These are phyloP conservation scores for Drosophila eohydei DNA, from an alignment of 2,888 invertebrate species.

Conservation along the genomic window DNA sequence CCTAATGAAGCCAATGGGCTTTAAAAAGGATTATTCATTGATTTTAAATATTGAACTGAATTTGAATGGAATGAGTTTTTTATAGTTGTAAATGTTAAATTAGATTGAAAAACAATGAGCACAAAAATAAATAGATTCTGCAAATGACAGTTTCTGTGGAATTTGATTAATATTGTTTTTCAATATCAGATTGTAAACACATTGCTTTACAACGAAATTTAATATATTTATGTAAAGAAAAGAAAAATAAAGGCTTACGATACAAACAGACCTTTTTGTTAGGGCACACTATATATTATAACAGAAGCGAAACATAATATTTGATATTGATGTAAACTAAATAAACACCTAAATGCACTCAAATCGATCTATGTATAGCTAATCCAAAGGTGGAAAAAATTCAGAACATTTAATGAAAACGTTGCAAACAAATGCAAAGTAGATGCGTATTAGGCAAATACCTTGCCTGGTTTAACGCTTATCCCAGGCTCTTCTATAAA, in stretches of 20 bases:
- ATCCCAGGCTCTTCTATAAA: not conserved
- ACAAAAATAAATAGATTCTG: not conserved
- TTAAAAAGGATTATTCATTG: not conserved
- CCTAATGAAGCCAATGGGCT: constrained; percentile 10
- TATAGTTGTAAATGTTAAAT: not conserved
- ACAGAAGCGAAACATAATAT: not conserved
- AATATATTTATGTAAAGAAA: not conserved
- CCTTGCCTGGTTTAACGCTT: constrained; percentile 7
- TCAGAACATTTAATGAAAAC: constrained; percentile 12
- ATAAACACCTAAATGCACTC: not conserved
- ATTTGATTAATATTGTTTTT: not conserved
- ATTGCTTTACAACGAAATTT: not conserved
- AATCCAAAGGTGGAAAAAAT: not conserved
- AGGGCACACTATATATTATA: not conserved
- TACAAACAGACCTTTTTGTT: not conserved
- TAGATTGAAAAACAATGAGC: not conserved
- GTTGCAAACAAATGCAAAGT: constrained; percentile 30
- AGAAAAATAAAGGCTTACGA: not conserved
- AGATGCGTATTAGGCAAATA: constrained; percentile 5
- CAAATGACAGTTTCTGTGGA: not conserved
- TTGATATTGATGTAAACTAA: not conserved
- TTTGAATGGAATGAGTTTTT: no score
- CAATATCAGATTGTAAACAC: not conserved
- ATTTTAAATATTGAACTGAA: not conserved
- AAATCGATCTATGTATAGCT: not conserved